Conservation (phyloP, 2,888 invertebrate species). For the Papilio demoleus region DNA sequence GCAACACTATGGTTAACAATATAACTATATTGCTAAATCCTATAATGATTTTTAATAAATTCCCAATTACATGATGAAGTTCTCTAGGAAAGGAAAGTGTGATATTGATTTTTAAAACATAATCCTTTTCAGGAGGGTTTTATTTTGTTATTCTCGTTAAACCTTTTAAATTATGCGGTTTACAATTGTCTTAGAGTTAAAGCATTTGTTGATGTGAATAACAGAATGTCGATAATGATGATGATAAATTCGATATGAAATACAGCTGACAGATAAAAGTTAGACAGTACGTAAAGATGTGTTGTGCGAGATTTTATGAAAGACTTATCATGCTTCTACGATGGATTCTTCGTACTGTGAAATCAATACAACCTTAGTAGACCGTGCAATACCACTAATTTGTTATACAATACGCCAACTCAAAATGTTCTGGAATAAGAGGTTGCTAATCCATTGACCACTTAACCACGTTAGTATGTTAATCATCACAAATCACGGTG, state of each 20-base stretch:
- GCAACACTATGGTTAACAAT: no score
- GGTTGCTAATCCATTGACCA: slow-evolving; percentile 39
- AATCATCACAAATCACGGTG: slow-evolving; percentile 36
- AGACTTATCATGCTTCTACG: no score
- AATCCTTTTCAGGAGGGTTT: neutral
- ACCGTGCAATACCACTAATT: slow-evolving; percentile 68
- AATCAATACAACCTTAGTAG: neutral
- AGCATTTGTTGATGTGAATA: neutral
- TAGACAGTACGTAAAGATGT: neutral
- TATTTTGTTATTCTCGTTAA: neutral
- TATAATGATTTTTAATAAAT: no score
- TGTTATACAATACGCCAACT: slow-evolving; percentile 67
- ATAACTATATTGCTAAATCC: no score
- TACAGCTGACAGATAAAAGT: neutral
- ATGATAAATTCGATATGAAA: no score
- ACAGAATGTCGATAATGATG: no score
- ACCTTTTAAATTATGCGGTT: neutral
- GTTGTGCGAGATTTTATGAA: neutral
- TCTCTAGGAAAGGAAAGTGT: no score
- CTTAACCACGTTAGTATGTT: slow-evolving; percentile 32
- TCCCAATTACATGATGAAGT: no score
- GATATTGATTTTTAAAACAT: neutral
- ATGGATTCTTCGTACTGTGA: neutral
- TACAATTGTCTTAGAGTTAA: neutral
- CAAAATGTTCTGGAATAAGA: slow-evolving; percentile 72